A percentile compares a stretch with the other conserved stretches of the same genome.
phyloP scores from a whole-genome alignment of 2,888 invertebrate species.

The Andrena bicolor region DNA sequence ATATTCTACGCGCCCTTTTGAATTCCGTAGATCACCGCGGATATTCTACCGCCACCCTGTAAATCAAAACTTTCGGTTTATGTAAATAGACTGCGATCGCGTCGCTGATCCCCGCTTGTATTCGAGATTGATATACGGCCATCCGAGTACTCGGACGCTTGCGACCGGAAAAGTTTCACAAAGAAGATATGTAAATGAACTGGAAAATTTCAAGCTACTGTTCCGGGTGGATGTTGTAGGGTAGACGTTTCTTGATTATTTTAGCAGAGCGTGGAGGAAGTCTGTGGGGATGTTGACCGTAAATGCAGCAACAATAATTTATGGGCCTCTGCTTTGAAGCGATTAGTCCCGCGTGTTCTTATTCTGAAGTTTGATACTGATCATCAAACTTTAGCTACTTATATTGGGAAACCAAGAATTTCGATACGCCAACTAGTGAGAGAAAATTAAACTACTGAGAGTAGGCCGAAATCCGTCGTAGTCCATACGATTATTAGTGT shows the following conservation, averaged over 20 bases:
- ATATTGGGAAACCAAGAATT: too few species aligned
- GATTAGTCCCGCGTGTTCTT: too few species aligned
- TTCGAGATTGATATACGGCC: background rate
- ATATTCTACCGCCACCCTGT: slow-evolving; percentile 10
- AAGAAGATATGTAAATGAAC: background rate
- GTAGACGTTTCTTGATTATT: background rate
- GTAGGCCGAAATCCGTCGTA: too few species aligned
- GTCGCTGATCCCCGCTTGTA: background rate
- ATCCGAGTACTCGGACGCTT: background rate
- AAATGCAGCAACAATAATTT: background rate
- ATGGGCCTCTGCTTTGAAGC: too few species aligned
- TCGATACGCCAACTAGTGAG: too few species aligned
- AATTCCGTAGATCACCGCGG: slow-evolving; percentile 27
- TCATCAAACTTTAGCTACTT: too few species aligned
- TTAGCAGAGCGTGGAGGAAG: background rate
- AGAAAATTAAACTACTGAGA: too few species aligned
- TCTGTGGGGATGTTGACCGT: background rate
- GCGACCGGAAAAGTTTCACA: background rate
- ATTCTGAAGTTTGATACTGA: too few species aligned
- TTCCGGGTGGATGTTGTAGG: background rate
- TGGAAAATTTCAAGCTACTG: background rate
- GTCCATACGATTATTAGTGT: too few species aligned
- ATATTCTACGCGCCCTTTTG: slow-evolving; percentile 7
- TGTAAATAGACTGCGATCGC: slow-evolving; percentile 9
- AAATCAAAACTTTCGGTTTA: slow-evolving; percentile 28